phyloP scores from a whole-genome alignment of 2,797 vertebrate genomes.

The Gouania willdenowi region DNA sequence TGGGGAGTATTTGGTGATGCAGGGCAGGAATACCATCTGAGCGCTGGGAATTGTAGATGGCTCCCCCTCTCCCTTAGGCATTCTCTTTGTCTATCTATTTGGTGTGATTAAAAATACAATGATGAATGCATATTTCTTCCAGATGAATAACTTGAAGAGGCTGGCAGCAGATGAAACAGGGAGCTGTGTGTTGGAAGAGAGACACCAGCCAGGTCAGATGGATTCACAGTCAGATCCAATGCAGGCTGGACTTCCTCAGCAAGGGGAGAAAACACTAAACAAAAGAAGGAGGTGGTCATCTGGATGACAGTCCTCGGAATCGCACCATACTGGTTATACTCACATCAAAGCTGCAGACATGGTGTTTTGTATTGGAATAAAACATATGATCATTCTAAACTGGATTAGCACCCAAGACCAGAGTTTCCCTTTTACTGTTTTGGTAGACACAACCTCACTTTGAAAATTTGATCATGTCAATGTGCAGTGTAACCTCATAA shows the following conservation, averaged over 20 bases:
- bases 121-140: constrained; percentile 81
- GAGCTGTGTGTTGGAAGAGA: constrained; percentile 66
- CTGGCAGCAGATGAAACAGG: constrained; percentile 77
- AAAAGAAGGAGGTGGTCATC: constrained; percentile 36
- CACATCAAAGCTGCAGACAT: constrained; percentile 26
- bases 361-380: constrained; percentile 9
- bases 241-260: constrained; percentile 58
- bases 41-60: constrained; percentile 77
- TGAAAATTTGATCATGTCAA: too few species aligned
- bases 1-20: constrained; percentile 77
- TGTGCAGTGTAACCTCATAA: too few species aligned
- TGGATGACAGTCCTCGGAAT: constrained; percentile 52
- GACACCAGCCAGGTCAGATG: constrained; percentile 66
- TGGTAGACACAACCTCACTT: neutral
- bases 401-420: neutral
- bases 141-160: constrained; percentile 81
- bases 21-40: constrained; percentile 76
- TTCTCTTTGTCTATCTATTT: constrained; percentile 82
- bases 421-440: neutral
- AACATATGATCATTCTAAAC: constrained; percentile 14
- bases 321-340: constrained; percentile 32
- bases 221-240: constrained; percentile 60
- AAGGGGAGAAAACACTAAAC: neutral
- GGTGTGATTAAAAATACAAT: constrained; percentile 86
- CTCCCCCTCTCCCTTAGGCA: constrained; percentile 71